Base-by-base conservation (phyloP, 2,888 invertebrate genomes). In the Crematogaster levior region DNA sequence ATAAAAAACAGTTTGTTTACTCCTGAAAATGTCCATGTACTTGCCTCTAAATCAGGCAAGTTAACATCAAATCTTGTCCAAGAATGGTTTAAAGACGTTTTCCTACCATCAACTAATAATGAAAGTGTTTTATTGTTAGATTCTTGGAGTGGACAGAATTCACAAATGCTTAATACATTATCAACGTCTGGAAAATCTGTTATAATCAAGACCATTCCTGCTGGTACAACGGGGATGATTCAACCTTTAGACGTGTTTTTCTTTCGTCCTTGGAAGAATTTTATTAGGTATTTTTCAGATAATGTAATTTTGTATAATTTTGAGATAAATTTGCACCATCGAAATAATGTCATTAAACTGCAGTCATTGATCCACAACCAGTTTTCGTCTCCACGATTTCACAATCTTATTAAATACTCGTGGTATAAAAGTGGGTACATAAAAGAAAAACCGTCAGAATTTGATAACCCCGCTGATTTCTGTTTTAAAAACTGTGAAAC, bases 131-230 rank as follows among this genome's bases (percentile, higher is more conserved):
- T 66, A 48, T 51, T 66, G 18, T 66, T 66, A 66, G 66, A 48
- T 66, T 66, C 48, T 66, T 66, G 66, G 66, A 66, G 66, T 66
- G 66, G 66, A 30, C 66, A 66, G 66, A 66, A 66, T 66, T 48
- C 66, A 51, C 18, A 66, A 66, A 66, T 51, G 12, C 34, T 51
- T 30, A 51, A 66, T 66, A 34, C 27, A 18, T 48, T 66, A 66
- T 66, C 51, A 66, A 66, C 46, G n/a, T 66, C 66, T 51, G 46
- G 61, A 61, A 61, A 66, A 60, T 60, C 58, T 18, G 34, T 60
- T 60, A 0, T 60, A 60, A 60, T 60, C 30, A 34, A 60, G 18
- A 66, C 48, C n/a, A 66, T 66, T 48, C 66, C 27, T 46, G 27
- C 46, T 48, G 18, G 66, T 46, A 66, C 48, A 66, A 66, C 48